Percentiles rank a stretch among this genome's conserved stretches.
These are phyloP conservation scores for Apaloderma vittatum DNA, from an alignment of 2,113 vertebrate genomes.

Conservation along the genomic window DNA sequence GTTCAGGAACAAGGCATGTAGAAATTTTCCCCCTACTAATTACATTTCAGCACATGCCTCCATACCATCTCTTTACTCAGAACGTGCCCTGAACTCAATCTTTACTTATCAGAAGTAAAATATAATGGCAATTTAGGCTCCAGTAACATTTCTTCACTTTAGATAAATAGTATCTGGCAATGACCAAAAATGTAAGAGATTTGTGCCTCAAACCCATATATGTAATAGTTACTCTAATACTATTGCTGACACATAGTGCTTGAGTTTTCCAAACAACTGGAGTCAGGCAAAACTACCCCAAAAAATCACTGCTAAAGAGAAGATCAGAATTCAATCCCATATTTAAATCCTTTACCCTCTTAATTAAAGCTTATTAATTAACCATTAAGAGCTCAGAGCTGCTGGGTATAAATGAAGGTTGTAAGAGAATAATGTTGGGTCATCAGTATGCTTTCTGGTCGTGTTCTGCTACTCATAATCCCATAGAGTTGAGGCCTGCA, in stretches of 20 bases:
- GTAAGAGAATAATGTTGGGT: neutral
- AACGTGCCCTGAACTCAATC: neutral
- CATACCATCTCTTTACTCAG: neutral
- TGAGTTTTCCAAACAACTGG: neutral
- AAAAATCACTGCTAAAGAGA: neutral
- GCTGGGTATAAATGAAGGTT: neutral
- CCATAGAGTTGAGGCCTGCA: neutral
- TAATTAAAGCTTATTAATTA: constrained; percentile 37
- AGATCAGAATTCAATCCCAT: neutral
- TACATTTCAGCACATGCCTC: neutral
- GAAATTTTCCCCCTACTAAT: neutral
- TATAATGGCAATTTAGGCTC: neutral
- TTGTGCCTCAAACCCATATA: neutral
- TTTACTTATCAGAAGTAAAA: neutral
- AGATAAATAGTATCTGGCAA: neutral
- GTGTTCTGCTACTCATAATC: neutral
- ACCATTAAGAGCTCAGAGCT: neutral
- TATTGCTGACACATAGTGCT: neutral
- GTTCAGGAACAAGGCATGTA: neutral
- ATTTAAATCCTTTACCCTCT: constrained; percentile 20
- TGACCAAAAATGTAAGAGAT: neutral
- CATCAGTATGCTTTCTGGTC: neutral
- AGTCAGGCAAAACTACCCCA: neutral
- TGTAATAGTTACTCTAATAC: neutral
- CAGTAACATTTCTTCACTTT: neutral